These are phyloP conservation scores for Notolabrus celidotus DNA, from an alignment of 2,797 vertebrate species.

Conservation along the genomic window DNA sequence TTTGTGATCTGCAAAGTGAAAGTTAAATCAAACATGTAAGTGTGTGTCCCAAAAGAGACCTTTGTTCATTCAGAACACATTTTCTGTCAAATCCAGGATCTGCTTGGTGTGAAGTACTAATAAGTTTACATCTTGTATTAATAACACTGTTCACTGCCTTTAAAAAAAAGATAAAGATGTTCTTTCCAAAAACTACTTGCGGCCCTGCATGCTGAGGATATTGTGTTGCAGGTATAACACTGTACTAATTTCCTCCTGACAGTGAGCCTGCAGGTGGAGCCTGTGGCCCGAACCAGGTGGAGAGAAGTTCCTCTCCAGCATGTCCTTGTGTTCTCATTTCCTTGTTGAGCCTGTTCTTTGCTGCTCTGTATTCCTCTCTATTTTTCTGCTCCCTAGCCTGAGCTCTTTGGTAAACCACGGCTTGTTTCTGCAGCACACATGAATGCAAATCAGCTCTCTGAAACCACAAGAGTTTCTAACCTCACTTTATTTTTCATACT, in stretches of 20 bases:
- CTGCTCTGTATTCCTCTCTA: constrained; percentile 61
- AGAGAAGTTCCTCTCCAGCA: constrained; percentile 8
- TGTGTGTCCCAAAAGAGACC: too few relatives aligned
- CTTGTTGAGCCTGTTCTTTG: constrained; percentile 26
- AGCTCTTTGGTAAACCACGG: constrained; percentile 69
- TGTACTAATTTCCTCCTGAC: background rate
- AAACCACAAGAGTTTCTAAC: constrained; percentile 37
- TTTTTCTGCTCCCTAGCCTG: constrained; percentile 54
- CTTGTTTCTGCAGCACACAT: constrained; percentile 58
- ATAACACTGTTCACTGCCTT: background rate
- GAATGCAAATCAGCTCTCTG: constrained; percentile 64
- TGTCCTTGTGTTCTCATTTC: constrained; percentile 38
- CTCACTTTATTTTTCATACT: constrained; percentile 29
- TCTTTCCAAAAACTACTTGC: background rate
- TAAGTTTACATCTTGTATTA: background rate
- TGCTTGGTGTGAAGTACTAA: background rate
- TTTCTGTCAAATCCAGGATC: background rate
- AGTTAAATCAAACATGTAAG: too few relatives aligned
- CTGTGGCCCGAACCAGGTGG: constrained; percentile 1
- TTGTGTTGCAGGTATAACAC: constrained; percentile 2
- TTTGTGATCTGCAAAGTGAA: too few relatives aligned
- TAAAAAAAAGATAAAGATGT: background rate
- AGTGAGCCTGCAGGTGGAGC: constrained; percentile 12
- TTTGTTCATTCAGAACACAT: background rate
- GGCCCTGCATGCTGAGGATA: background rate